These are phyloP conservation scores for Limanda limanda DNA, from an alignment of 2,113 vertebrate genomes.

Conservation along the genomic window DNA sequence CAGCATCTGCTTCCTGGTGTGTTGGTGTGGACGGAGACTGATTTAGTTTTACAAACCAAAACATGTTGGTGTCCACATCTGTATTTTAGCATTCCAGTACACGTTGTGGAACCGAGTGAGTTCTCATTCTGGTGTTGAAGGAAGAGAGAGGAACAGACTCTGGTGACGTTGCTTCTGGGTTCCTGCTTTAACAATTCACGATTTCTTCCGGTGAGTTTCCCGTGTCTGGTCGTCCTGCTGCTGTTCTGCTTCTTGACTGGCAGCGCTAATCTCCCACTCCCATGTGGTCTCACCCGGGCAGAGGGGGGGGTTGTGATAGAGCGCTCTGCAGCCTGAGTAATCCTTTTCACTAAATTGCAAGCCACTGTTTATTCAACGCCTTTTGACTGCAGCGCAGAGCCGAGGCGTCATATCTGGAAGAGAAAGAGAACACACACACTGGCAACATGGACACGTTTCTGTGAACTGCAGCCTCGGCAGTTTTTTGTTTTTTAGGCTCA, in stretches of 20 bases:
- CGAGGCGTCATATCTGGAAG: constrained; percentile 35
- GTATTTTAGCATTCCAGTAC: no score
- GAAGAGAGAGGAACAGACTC: no score
- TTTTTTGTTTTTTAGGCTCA: background rate
- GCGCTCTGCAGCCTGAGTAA: constrained; percentile 63
- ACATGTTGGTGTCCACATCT: no score
- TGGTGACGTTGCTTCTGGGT: no score
- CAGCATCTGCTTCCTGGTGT: no score
- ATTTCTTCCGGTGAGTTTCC: no score
- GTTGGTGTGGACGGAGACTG: no score
- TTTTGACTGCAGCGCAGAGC: constrained; percentile 40
- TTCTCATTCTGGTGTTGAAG: background rate
- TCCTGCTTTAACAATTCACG: no score
- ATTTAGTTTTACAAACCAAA: no score
- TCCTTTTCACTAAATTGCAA: constrained; percentile 73
- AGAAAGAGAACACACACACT: constrained; percentile 19
- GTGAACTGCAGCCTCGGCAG: constrained; percentile 6
- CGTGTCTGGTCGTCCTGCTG: constrained; percentile 17
- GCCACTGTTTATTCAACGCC: constrained; percentile 69
- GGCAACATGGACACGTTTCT: constrained; percentile 51
- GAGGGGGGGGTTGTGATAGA: constrained; percentile 68
- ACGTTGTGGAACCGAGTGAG: no score
- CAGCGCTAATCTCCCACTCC: constrained; percentile 72
- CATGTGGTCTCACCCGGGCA: constrained; percentile 75
- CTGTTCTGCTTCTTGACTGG: constrained; percentile 39